Evolutionary conservation across 2,113 vertebrate genomes (phyloP).

Genomic region (Chionodraco myersi): DNA sequence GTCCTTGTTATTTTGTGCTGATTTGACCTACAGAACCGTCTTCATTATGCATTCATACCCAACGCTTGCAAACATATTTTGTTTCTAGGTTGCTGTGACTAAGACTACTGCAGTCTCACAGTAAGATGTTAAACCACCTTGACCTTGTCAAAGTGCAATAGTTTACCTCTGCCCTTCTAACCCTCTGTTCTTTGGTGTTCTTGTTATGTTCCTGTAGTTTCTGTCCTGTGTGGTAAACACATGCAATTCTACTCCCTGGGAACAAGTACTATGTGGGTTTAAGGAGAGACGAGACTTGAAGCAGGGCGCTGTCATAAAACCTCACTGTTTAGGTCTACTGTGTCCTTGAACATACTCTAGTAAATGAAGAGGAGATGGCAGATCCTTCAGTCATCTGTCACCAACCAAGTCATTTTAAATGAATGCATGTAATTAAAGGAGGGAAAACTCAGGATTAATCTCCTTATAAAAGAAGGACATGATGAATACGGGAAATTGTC

Average conservation of each 20-base stretch:
- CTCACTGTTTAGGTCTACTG: background rate
- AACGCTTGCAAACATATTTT: conserved; percentile 42
- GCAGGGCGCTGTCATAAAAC: background rate
- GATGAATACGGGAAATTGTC: conserved; percentile 4
- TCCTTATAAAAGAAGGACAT: background rate
- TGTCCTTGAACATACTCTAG: conserved; percentile 33
- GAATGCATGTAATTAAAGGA: conserved; percentile 22
- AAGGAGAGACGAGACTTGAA: conserved; percentile 6
- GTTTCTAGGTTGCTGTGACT: conserved; percentile 40
- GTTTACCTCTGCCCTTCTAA: conserved; percentile 17
- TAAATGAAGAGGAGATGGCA: conserved; percentile 62
- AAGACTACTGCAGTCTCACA: background rate
- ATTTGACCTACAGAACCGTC: conserved; percentile 47
- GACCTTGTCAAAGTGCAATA: conserved; percentile 16
- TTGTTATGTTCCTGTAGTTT: conserved; percentile 23
- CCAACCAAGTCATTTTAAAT: conserved; percentile 38
- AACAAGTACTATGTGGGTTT: conserved; percentile 19
- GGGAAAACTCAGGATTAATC: background rate
- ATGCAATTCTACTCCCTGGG: conserved; percentile 7
- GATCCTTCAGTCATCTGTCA: conserved; percentile 60
- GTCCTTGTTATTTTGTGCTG: conserved; percentile 60
- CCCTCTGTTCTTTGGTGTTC: background rate
- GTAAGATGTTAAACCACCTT: conserved; percentile 5
- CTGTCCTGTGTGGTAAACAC: conserved; percentile 36
- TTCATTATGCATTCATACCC: conserved; percentile 47